Conservation (phyloP, 2,797 vertebrate species). For the Pempheris klunzingeri region DNA sequence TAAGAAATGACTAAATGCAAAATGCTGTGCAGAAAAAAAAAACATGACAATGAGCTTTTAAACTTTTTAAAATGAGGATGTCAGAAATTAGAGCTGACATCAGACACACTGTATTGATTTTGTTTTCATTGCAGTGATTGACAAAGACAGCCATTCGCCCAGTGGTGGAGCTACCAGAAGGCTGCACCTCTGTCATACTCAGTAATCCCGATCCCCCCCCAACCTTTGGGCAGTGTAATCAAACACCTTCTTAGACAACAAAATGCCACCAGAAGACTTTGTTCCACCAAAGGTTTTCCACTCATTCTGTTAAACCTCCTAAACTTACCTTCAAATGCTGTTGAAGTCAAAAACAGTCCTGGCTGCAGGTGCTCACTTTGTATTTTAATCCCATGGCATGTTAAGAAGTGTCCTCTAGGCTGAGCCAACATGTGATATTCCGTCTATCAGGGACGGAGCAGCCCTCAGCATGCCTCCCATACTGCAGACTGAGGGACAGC, state of each 20-base stretch:
- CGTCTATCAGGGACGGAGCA: slow-evolving; percentile 28
- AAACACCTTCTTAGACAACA: background rate
- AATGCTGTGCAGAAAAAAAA: background rate
- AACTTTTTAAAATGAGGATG: background rate
- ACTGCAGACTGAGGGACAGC: slow-evolving; percentile 38
- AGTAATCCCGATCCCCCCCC: background rate
- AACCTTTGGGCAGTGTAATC: background rate
- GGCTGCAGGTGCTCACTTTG: slow-evolving; percentile 32
- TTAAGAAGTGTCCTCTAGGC: slow-evolving; percentile 32
- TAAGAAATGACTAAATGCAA: background rate
- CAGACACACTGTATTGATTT: background rate
- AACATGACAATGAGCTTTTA: background rate
- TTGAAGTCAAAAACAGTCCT: slow-evolving; percentile 32
- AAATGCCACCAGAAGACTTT: background rate
- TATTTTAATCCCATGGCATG: slow-evolving; percentile 46
- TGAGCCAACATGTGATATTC: slow-evolving; percentile 25
- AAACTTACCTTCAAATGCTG: slow-evolving; percentile 53
- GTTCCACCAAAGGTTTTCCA: background rate
- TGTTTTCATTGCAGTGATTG: slow-evolving; percentile 10
- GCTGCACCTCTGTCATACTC: background rate
- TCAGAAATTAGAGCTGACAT: background rate
- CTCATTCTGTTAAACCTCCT: background rate
- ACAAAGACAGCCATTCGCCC: slow-evolving; percentile 1
- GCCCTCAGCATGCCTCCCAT: slow-evolving; percentile 49
- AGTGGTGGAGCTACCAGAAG: background rate